phyloP scores from a whole-genome alignment of 2,113 vertebrate species.

The Paramormyrops kingsleyae region DNA sequence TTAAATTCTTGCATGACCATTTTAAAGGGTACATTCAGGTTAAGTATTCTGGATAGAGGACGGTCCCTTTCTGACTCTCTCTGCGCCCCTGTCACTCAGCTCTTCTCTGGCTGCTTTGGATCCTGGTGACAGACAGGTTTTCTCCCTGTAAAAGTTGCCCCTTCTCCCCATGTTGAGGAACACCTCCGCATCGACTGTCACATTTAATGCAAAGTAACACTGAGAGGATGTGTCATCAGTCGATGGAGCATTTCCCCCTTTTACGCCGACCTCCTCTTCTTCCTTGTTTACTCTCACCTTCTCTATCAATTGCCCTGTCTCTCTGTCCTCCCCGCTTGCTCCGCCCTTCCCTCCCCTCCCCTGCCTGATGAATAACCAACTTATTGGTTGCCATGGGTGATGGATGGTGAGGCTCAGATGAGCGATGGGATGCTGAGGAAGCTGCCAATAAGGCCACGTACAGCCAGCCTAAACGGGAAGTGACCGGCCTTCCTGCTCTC shows the following conservation, averaged over 20 bases:
- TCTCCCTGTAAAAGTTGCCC: neutral
- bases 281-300: neutral
- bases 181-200: neutral
- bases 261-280: neutral
- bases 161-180: neutral
- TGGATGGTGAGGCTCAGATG: conserved; percentile 72
- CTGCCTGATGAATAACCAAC: conserved; percentile 77
- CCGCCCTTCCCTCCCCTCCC: conserved; percentile 8
- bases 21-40: neutral
- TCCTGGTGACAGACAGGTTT: neutral
- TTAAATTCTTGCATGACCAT: neutral
- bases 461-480: conserved; percentile 66
- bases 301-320: neutral
- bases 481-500: conserved; percentile 48
- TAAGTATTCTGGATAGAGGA: neutral
- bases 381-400: conserved; percentile 81
- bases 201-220: neutral
- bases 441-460: conserved; percentile 67
- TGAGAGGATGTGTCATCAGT: neutral
- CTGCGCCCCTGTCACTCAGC: neutral
- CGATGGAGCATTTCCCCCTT: neutral
- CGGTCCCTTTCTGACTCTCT: neutral
- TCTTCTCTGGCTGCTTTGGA: neutral
- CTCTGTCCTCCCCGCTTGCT: neutral
- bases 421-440: conserved; percentile 75